Evolutionary conservation across 2,888 invertebrate species (phyloP).

Genomic region (Patella ulyssiponensis): DNA sequence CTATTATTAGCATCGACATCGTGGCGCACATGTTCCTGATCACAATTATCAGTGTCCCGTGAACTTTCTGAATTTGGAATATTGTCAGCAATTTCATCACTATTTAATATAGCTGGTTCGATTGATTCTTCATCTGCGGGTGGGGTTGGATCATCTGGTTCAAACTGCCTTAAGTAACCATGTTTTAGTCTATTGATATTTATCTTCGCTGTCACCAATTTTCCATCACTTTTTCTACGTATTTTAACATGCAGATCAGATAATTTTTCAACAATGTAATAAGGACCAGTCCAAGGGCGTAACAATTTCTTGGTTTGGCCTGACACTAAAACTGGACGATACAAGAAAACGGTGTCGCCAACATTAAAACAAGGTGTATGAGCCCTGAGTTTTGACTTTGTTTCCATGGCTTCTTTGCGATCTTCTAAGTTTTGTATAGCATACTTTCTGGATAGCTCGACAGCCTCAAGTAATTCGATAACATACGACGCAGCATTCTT

Average conservation of each 20-base stretch:
- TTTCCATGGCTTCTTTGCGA: background rate
- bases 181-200: background rate
- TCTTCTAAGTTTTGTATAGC: background rate
- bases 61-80: background rate
- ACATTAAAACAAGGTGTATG: background rate
- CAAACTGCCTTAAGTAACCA: background rate
- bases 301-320: background rate
- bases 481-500: background rate
- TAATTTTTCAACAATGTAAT: background rate
- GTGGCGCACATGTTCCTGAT: background rate
- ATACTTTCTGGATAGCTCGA: background rate
- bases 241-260: conserved; percentile 1
- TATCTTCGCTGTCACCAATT: background rate
- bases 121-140: background rate
- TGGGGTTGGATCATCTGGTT: background rate
- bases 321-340: background rate
- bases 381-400: background rate
- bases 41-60: background rate
- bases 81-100: background rate
- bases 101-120: background rate
- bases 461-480: background rate
- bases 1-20: background rate
- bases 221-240: conserved; percentile 4
- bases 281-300: background rate
- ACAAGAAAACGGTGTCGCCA: background rate